Base-by-base conservation (phyloP, 2,888 invertebrate genomes). In the Bembecia ichneumoniformis region DNA sequence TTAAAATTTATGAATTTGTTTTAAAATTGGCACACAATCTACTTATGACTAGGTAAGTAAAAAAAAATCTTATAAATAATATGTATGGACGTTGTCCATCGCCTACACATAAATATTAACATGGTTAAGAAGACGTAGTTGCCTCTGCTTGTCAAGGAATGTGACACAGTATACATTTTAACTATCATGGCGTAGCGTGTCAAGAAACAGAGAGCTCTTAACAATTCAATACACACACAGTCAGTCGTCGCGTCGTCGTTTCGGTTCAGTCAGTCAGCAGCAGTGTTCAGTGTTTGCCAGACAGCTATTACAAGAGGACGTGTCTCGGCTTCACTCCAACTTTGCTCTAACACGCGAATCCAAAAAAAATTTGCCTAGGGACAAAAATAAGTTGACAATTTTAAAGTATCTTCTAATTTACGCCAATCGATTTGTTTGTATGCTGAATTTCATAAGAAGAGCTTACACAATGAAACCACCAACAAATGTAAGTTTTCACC, bases 401-500 rank as follows among this genome's bases (percentile, higher is more conserved):
- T 16, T 13, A 46, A 52, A 50, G 53, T 58, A 54, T 51, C 50
- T 28, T 15, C 36, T 10, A 15, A 35, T 49, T 54, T 28, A 28
- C 28, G 28, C 9, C 28, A 9, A n/a, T n/a, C n/a, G n/a, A 28
- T 28, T 28, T 28, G 28, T 28, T 28, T 75, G 69, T 52, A 86
- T 86, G 84, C 64, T 82, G 64, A 73, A 62, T 59, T 66, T 80
- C 35, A 55, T 83, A 43, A 78, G 69, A 71, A 68, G 65, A 57
- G 60, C 80, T 59, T 75, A 65, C 66, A 81, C 66, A n/a, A 87
- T 87, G 87, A 87, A 84, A 56, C 86, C 87, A 50, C 86, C 84
- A 55, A 76, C 77, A 11, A 83, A 78, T 50, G 86, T 87, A 54
- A 86, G 86, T 82, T 56, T 7, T 44, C 15, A 15, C 17, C 11